Evolutionary conservation across 2,888 invertebrate genomes (phyloP).

Genomic region (Dynastes tityus): DNA sequence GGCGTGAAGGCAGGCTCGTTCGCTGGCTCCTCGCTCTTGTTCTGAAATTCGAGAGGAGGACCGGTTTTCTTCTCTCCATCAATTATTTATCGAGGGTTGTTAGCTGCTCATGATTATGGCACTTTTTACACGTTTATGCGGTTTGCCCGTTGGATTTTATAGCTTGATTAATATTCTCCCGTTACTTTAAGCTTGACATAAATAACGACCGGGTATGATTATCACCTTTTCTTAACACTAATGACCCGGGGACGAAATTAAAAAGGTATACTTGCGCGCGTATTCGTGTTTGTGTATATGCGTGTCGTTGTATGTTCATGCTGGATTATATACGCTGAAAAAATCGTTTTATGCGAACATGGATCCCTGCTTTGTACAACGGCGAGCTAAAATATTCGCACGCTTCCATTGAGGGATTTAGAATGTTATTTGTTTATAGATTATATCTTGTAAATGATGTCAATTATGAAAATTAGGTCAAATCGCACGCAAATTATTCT

Average conservation of each 20-base stretch:
- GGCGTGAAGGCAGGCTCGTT: constrained; percentile 38
- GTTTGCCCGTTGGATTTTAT: constrained; percentile 70
- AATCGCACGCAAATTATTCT: no score
- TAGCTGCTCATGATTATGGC: constrained; percentile 70
- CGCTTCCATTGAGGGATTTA: no score
- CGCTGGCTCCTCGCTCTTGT: constrained; percentile 35
- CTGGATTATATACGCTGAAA: constrained; percentile 2
- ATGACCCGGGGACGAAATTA: constrained; percentile 46
- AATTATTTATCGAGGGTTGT: constrained; percentile 70
- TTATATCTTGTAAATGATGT: no score
- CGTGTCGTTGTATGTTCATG: constrained; percentile 10
- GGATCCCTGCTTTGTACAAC: no score
- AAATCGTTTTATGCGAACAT: not conserved
- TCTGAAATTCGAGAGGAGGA: constrained; percentile 53
- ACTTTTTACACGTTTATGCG: constrained; percentile 71
- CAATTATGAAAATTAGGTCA: no score
- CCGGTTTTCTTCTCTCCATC: constrained; percentile 65
- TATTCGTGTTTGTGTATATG: constrained; percentile 19
- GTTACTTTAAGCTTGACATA: constrained; percentile 55
- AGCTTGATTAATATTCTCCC: constrained; percentile 68
- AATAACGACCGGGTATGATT: constrained; percentile 51
- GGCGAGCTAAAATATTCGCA: no score
- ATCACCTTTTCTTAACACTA: constrained; percentile 49
- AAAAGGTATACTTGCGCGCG: constrained; percentile 19
- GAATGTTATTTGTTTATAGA: no score